A percentile compares a stretch with the other conserved stretches of the same genome.
These are phyloP conservation scores for Mus spretus DNA, from an alignment of 2,797 vertebrate species.

Conservation along the genomic window DNA sequence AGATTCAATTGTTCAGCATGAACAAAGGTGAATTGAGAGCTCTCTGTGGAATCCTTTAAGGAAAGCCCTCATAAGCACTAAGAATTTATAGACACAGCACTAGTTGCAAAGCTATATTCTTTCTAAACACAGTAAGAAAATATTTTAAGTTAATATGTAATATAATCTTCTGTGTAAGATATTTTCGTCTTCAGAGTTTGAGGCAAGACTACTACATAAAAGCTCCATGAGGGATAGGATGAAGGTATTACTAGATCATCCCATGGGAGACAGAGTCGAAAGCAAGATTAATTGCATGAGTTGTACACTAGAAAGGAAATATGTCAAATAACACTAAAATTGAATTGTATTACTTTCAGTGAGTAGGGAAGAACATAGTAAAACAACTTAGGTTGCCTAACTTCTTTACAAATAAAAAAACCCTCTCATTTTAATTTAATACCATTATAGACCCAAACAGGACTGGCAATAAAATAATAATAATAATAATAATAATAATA, in stretches of 20 bases:
- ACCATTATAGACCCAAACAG: not conserved
- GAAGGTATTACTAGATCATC: not conserved
- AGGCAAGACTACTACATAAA: not conserved
- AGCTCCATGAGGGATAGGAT: not conserved
- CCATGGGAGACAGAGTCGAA: not conserved
- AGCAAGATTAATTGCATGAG: not conserved
- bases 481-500: not conserved
- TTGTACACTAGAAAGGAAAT: not conserved
- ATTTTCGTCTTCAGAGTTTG: not conserved
- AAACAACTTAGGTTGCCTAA: not conserved
- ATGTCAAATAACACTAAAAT: conserved; percentile 34
- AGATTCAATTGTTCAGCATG: conserved; percentile 12
- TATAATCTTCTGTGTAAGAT: not conserved
- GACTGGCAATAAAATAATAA: not conserved
- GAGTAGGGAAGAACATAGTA: not conserved
- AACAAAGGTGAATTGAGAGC: not conserved
- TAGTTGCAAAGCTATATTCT: not conserved
- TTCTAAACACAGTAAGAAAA: not conserved
- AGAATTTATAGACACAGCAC: not conserved
- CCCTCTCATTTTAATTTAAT: not conserved
- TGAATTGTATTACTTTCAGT: not conserved
- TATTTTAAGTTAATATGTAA: not conserved
- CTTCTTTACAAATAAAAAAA: not conserved
- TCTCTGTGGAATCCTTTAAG: not conserved
- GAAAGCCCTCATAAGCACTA: conserved; percentile 19